Conservation (phyloP, 2,797 vertebrate species). For the Paedocypris micromegethes region DNA sequence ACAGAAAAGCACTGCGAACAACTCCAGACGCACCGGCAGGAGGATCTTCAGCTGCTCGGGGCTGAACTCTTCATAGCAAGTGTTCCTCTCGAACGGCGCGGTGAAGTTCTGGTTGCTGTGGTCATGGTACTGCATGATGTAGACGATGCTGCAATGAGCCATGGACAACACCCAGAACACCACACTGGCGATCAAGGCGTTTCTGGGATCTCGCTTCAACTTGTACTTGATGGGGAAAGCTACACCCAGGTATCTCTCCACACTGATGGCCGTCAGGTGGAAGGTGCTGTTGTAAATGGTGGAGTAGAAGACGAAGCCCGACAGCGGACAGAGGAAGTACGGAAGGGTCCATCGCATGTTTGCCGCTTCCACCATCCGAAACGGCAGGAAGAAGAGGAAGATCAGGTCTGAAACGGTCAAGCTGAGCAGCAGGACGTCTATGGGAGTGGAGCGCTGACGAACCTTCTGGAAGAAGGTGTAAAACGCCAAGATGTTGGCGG, state of each 20-base stretch:
- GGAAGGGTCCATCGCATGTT: conserved; percentile 50
- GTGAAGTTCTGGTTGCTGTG: conserved; percentile 27
- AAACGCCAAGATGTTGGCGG: conserved; percentile 38
- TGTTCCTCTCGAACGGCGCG: conserved; percentile 13
- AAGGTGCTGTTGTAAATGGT: conserved; percentile 59
- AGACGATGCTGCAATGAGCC: conserved; percentile 52
- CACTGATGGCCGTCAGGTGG: conserved; percentile 59
- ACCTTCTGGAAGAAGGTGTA: conserved; percentile 48
- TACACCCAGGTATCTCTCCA: conserved; percentile 58
- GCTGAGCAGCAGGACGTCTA: conserved; percentile 46
- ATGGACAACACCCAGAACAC: conserved; percentile 48
- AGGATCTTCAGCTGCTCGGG: conserved; percentile 46
- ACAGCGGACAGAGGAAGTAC: conserved; percentile 54
- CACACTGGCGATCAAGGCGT: conserved; percentile 37
- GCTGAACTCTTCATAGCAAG: conserved; percentile 62
- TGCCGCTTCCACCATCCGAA: conserved; percentile 54
- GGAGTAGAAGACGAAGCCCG: conserved; percentile 57
- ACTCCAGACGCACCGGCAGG: conserved; percentile 59
- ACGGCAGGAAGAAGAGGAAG: conserved; percentile 57
- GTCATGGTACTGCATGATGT: conserved; percentile 49
- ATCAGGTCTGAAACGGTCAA: conserved; percentile 52
- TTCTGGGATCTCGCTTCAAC: conserved; percentile 48
- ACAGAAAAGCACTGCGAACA: conserved; percentile 67
- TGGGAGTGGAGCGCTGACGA: conserved; percentile 44
- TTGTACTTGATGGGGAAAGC: conserved; percentile 55